Conservation (phyloP, 2,888 invertebrate genomes). For the Pyrrhia umbra region DNA sequence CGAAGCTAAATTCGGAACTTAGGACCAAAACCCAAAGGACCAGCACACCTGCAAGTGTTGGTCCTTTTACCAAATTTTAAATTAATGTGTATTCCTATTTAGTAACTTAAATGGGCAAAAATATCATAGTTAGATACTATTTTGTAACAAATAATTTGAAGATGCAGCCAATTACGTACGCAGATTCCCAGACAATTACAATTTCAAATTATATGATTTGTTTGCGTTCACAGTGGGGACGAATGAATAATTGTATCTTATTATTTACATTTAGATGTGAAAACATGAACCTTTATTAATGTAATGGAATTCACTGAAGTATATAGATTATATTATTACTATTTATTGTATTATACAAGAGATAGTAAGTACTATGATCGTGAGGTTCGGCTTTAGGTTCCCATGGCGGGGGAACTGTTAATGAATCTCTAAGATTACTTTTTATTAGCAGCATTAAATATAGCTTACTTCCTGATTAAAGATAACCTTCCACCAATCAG, state of each 20-base stretch:
- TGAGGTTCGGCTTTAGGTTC: too few species aligned
- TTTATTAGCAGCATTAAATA: too few species aligned
- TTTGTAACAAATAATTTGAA: not conserved
- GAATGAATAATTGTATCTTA: conserved; percentile 41
- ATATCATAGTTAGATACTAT: too few species aligned
- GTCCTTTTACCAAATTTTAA: too few species aligned
- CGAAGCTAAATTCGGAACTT: not conserved
- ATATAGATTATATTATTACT: not conserved
- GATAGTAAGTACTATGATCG: not conserved
- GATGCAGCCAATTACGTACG: conserved; percentile 51
- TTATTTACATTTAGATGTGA: conserved; percentile 33
- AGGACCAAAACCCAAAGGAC: not conserved
- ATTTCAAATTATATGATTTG: conserved; percentile 66
- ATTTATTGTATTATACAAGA: not conserved
- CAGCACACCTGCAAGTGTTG: too few species aligned
- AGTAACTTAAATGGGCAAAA: too few species aligned
- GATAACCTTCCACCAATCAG: too few species aligned
- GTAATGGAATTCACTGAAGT: not conserved
- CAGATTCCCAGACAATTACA: conserved; percentile 59
- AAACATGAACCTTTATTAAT: conserved; percentile 10
- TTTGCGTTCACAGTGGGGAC: conserved; percentile 33
- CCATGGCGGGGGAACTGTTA: too few species aligned
- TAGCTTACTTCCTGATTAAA: too few species aligned
- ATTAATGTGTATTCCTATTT: not conserved
- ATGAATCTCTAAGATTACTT: too few species aligned